phyloP scores from a whole-genome alignment of 1,140 invertebrate species.

The Meloidogyne floridensis region DNA sequence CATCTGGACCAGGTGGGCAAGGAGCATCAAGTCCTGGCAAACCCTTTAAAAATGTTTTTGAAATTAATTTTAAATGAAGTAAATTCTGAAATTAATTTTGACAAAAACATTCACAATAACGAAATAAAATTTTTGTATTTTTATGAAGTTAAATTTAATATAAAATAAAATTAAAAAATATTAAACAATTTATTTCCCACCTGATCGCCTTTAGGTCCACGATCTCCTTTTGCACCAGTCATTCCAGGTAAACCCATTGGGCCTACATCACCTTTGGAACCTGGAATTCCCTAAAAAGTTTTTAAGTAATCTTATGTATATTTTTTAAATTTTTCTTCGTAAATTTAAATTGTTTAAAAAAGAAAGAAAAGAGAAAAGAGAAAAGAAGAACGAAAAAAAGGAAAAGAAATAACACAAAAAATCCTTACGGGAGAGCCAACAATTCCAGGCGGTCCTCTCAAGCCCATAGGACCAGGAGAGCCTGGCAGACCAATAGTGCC shows the following conservation, averaged over 20 bases:
- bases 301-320: conserved; percentile 8
- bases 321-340: neutral
- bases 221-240: conserved; percentile 82
- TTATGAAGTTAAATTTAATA: no score
- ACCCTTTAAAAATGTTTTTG: conserved; percentile 69
- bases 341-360: conserved; percentile 34
- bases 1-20: conserved; percentile 88
- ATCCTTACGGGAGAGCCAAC: conserved; percentile 31
- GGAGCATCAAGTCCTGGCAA: conserved; percentile 93
- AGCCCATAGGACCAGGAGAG: conserved; percentile 58
- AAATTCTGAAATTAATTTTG: no score
- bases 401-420: neutral
- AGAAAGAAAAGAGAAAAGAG: conserved; percentile 33
- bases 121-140: no score
- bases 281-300: conserved; percentile 1
- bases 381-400: neutral
- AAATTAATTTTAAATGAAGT: neutral
- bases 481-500: conserved; percentile 39
- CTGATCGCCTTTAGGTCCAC: conserved; percentile 90
- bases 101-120: no score
- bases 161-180: no score
- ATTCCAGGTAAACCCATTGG: conserved; percentile 77
- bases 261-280: conserved; percentile 68
- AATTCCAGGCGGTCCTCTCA: conserved; percentile 51
- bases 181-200: conserved; percentile 44